A percentile compares a stretch with the other conserved stretches of the same genome.
Evolutionary conservation across 2,888 invertebrate genomes (phyloP).

Genomic region (Coronaproctus castanopsis): DNA sequence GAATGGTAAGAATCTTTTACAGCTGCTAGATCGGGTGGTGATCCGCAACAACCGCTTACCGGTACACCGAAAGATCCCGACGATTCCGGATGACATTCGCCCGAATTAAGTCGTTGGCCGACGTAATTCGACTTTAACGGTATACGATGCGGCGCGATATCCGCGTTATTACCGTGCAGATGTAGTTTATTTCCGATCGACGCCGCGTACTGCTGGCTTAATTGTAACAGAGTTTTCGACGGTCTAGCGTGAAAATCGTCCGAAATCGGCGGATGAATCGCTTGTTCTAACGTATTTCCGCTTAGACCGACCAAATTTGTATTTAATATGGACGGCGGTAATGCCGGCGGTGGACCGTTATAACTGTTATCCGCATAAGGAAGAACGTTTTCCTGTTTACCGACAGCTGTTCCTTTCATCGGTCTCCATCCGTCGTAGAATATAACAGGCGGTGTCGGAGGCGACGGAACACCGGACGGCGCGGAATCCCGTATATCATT

Average conservation of each 20-base stretch:
- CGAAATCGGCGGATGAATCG: neutral
- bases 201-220: neutral
- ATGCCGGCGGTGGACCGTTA: neutral
- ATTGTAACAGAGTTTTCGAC: neutral
- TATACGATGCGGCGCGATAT: neutral
- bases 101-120: neutral
- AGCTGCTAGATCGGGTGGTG: slow-evolving; percentile 11
- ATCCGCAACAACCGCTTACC: slow-evolving; percentile 9
- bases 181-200: neutral
- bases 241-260: neutral
- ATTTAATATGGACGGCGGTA: neutral
- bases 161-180: neutral
- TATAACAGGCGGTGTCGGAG: slow-evolving; percentile 51
- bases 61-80: slow-evolving; percentile 14
- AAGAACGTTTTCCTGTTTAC: slow-evolving; percentile 1
- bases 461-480: slow-evolving; percentile 43
- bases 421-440: slow-evolving; percentile 74
- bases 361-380: no score
- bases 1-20: slow-evolving; percentile 6
- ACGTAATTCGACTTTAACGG: neutral
- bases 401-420: slow-evolving; percentile 32
- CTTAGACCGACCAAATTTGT: neutral
- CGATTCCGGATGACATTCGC: slow-evolving; percentile 10
- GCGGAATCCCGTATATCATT: slow-evolving; percentile 18
- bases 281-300: neutral